Percentiles rank a stretch among this genome's conserved stretches.
Conservation (phyloP, 2,797 vertebrate species). For the Ara ararauna region DNA sequence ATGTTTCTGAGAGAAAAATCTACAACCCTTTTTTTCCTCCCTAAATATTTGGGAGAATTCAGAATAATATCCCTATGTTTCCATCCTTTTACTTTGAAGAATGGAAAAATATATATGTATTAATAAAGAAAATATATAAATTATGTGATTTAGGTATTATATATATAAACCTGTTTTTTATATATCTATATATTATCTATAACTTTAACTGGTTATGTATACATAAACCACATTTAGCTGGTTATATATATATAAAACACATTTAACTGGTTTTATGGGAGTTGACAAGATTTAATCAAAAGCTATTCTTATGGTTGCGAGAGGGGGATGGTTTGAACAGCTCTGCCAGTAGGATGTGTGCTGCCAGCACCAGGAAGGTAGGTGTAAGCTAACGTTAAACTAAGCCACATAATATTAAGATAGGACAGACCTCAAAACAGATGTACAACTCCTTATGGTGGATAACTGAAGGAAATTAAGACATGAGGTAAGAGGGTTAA, state of each 20-base stretch:
- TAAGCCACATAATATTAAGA: background rate
- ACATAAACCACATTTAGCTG: background rate
- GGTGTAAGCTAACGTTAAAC: background rate
- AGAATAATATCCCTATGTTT: background rate
- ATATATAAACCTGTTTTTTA: background rate
- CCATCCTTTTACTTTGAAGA: background rate
- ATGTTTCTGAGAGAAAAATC: constrained; percentile 9
- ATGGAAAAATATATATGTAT: background rate
- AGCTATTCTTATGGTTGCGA: background rate
- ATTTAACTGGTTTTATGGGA: background rate
- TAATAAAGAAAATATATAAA: background rate
- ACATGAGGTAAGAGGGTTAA: background rate
- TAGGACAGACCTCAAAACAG: background rate
- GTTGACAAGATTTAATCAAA: background rate
- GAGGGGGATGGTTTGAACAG: background rate
- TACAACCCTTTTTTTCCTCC: background rate
- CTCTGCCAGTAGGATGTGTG: background rate
- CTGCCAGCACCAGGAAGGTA: background rate
- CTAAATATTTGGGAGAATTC: background rate
- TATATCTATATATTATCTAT: background rate
- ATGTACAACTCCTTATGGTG: background rate
- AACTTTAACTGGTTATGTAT: background rate
- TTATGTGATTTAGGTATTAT: background rate
- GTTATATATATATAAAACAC: background rate
- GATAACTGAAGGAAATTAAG: background rate